Conservation (phyloP, 2,888 invertebrate species). For the Dryadula phaetusa region DNA sequence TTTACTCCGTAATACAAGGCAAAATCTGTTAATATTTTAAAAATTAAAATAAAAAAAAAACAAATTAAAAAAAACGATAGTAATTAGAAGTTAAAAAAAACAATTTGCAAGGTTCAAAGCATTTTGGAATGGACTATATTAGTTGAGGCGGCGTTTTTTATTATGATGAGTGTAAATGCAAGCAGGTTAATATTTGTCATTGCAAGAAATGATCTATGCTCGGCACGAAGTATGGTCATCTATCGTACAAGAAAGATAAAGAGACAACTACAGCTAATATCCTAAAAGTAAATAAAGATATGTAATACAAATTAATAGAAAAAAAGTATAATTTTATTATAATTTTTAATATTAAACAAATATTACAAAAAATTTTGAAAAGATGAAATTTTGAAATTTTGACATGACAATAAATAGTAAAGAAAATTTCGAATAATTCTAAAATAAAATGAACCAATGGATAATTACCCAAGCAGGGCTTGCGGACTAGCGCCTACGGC, state of each 20-base stretch:
- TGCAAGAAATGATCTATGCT: conserved; percentile 16
- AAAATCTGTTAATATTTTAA: background rate
- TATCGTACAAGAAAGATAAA: background rate
- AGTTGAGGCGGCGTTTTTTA: conserved; percentile 4
- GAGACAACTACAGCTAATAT: conserved; percentile 1
- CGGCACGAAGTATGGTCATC: conserved; percentile 4
- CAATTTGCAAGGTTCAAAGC: conserved; percentile 19
- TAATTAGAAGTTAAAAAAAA: background rate
- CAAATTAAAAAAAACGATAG: background rate
- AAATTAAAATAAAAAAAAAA: background rate
- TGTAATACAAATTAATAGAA: background rate
- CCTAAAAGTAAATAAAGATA: conserved; percentile 6
- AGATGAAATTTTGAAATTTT: background rate
- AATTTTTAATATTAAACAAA: background rate
- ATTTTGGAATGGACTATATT: conserved; percentile 11
- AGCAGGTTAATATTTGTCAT: conserved; percentile 21
- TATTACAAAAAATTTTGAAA: conserved; percentile 4
- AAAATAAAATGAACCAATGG: conserved; percentile 48
- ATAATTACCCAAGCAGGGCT: conserved; percentile 87
- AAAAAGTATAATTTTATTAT: background rate
- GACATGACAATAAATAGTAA: background rate
- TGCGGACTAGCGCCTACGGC: conserved; percentile 84
- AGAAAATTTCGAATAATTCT: conserved; percentile 18
- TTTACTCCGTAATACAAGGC: too few relatives aligned
- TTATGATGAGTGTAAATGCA: conserved; percentile 17